These are phyloP conservation scores for Rhynchophorus ferrugineus DNA, from an alignment of 1,140 invertebrate species.

Conservation along the genomic window DNA sequence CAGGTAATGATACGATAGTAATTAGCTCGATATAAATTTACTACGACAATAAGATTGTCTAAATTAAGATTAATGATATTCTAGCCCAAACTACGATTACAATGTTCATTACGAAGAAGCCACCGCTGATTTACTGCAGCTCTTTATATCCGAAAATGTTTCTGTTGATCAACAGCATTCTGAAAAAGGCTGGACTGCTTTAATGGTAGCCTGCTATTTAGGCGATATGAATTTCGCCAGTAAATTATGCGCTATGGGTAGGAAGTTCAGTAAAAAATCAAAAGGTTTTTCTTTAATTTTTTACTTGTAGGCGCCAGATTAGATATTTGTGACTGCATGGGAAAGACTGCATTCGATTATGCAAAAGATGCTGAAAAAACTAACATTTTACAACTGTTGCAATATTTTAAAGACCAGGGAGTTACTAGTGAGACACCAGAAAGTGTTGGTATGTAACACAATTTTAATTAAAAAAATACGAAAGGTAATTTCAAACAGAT, in stretches of 20 bases:
- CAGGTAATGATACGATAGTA: constrained; percentile 2
- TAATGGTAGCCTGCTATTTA: constrained; percentile 63
- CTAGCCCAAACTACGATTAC: constrained; percentile 22
- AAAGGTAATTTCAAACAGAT: no score
- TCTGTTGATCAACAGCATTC: constrained; percentile 59
- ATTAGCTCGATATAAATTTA: background rate
- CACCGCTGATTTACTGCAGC: constrained; percentile 58
- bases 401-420: constrained; percentile 4
- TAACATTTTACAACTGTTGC: constrained; percentile 5
- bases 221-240: constrained; percentile 55
- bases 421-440: background rate
- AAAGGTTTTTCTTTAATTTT: constrained; percentile 1
- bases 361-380: constrained; percentile 8
- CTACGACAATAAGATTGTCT: background rate
- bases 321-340: constrained; percentile 11
- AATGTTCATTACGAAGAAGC: constrained; percentile 42
- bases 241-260: constrained; percentile 54
- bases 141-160: constrained; percentile 59
- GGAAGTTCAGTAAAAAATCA: constrained; percentile 2
- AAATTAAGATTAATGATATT: constrained; percentile 30
- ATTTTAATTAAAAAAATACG: background rate
- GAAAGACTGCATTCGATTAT: constrained; percentile 24
- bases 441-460: background rate
- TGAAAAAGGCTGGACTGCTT: constrained; percentile 55
- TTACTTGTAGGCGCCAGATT: constrained; percentile 21